Evolutionary conservation across 1,140 invertebrate genomes (phyloP), one percentile per base, ranked within the genome.

Genomic region (Nasonia giraulti): DNA sequence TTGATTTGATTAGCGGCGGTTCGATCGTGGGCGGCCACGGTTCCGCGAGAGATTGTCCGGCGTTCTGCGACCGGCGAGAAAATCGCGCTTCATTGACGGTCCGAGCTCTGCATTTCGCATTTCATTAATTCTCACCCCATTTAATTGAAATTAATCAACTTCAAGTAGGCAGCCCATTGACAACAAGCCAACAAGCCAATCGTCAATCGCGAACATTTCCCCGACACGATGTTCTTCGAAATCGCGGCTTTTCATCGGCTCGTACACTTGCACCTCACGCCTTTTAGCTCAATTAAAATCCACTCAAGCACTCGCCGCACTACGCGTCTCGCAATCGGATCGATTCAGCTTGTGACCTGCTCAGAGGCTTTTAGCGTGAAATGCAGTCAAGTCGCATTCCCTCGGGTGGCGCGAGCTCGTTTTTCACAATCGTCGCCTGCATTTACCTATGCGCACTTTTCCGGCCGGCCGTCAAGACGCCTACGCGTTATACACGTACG

Each of bases 381-480:
- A 85, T 81, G 79, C 79, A 37, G 79, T 81, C 74, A 55, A 68
- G 71, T 77, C n/a, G 69, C 79, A 81, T 81, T 85, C 84, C 78
- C 84, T 85, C 84, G 78, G 79, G 5, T 0, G 10, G 14, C 7
- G 37, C 75, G 74, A 20, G 77, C 44, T 85, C 55, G n/a, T 85
- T 85, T 85, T 85, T 80, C 71, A 69, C 77, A 80, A 73, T 84
- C 69, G 68, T 50, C 76, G 27, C 40, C 27, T 11, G 20, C 40
- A 47, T 27, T 31, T 71, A 62, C 14, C 55, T 62, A 44, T 50
- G 14, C 23, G n/a, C 31, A 62, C 37, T 78, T 62, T 62, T 33
- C 76, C 76, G 47, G 44, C 33, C 33, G 55, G 17, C 17, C 20
- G 55, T 0, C 55, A 20, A 75, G 31, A 75, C 66, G 33, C 74